These are phyloP conservation scores for Lophius piscatorius DNA, from an alignment of 2,113 vertebrate species.

Conservation along the genomic window DNA sequence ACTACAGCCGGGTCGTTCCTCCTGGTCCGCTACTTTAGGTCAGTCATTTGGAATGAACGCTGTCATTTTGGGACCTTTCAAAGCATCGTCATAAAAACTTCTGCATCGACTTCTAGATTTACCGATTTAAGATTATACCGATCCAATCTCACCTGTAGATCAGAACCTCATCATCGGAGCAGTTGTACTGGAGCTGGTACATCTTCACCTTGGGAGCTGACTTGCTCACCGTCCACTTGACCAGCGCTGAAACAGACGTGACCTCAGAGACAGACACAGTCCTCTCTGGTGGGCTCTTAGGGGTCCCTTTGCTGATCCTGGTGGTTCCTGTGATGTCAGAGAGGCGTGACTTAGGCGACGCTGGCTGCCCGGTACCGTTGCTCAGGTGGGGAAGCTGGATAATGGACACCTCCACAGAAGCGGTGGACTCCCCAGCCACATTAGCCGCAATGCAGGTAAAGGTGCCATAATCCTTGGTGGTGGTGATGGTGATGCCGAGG, in stretches of 20 bases:
- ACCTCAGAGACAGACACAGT: conserved; percentile 93
- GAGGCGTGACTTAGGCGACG: conserved; percentile 90
- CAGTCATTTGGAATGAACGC: too few species aligned
- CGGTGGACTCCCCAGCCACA: conserved; percentile 93
- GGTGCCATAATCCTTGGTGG: conserved; percentile 92
- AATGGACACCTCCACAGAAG: conserved; percentile 91
- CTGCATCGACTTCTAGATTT: too few species aligned
- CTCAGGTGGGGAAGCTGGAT: conserved; percentile 94
- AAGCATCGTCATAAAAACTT: too few species aligned
- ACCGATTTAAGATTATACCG: too few species aligned
- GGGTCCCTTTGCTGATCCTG: conserved; percentile 88
- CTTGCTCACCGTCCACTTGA: conserved; percentile 95
- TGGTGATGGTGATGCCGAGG: conserved; percentile 92
- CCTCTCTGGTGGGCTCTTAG: conserved; percentile 86
- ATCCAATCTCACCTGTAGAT: conserved; percentile 98
- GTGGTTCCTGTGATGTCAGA: conserved; percentile 96
- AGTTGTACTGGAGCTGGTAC: conserved; percentile 99
- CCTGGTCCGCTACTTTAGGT: too few species aligned
- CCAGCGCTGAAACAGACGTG: conserved; percentile 89
- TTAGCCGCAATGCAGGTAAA: conserved; percentile 98
- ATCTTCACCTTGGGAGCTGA: conserved; percentile 95
- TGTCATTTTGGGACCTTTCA: too few species aligned
- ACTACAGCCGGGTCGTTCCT: too few species aligned
- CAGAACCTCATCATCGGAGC: conserved; percentile 95
- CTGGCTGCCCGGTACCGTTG: conserved; percentile 87